Base-by-base conservation (phyloP, 2,113 vertebrate species). In the Carollia perspicillata region DNA sequence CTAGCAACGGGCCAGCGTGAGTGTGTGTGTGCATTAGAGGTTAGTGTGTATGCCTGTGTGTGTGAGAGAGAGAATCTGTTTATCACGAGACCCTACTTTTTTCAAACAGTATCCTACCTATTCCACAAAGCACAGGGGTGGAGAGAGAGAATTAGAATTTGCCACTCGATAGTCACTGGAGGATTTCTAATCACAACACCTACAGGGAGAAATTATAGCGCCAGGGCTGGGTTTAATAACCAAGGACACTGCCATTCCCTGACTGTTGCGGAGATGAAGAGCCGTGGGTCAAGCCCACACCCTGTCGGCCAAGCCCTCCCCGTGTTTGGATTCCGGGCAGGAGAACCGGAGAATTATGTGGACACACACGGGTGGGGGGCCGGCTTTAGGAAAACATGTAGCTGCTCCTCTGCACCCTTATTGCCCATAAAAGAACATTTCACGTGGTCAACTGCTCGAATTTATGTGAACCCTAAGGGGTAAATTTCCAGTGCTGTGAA, bases 401-500 rank as follows among this genome's bases (percentile, higher is more conserved):
- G 91, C 89, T 98, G 96, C 91, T 96, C 97, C 94, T 96, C 85
- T 0, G 88, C 95, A 95, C 96, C 97, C 98, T 98, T 97, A 97
- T 89, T 97, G 97, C 97, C 95, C 95, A 97, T 98, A 98, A 98
- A 98, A 98, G 97, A 98, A 97, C 98, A 98, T 98, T 98, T 98
- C 98, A 97, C 95, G 95, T 0, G 95, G 97, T 98, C 98, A 98
- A 97, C 96, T 96, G 96, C 97, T 98, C 96, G 95, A 98, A 98
- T 98, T 98, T 98, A 98, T 98, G 98, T 97, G 97, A 75, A 96
- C 96, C 97, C 98, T 98, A 96, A 98, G 97, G 98, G 98, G 96
- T 97, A 97, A 97, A 98, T 97, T 97, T 98, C 97, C 94, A 97
- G 89, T 91, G 53, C 94, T 95, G 96, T 95, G 98, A 97, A 97